Percentiles rank a stretch among this genome's conserved stretches.
Conservation (phyloP, 2,113 vertebrate species). For the Hemiscyllium ocellatum region DNA sequence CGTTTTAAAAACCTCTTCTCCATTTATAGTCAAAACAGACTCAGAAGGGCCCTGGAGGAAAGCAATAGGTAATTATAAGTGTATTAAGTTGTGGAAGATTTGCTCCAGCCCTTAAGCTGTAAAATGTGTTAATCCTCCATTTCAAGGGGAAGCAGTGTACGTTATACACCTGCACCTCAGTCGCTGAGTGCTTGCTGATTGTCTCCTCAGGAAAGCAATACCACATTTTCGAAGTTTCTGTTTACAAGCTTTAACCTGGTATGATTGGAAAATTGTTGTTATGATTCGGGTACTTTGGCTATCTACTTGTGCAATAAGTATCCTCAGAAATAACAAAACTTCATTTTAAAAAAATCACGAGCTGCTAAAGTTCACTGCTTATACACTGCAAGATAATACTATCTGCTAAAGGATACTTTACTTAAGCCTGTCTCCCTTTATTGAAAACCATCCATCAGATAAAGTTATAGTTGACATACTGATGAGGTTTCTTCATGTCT, state of each 20-base stretch:
- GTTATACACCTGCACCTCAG: constrained; percentile 28
- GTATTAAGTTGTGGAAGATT: constrained; percentile 32
- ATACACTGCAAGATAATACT: background rate
- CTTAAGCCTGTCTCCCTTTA: background rate
- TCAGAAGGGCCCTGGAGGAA: constrained; percentile 17
- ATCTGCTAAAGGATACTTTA: background rate
- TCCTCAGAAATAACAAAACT: background rate
- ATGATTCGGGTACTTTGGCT: background rate
- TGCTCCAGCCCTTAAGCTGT: constrained; percentile 33
- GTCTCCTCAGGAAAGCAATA: background rate
- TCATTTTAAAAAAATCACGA: background rate
- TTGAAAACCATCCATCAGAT: background rate
- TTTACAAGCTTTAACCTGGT: background rate
- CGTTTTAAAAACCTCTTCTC: constrained; percentile 31
- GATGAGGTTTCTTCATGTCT: background rate
- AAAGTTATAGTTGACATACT: background rate
- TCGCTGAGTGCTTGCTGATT: background rate
- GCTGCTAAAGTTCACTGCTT: background rate
- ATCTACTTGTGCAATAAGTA: background rate
- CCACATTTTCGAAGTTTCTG: constrained; percentile 7
- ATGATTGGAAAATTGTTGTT: background rate
- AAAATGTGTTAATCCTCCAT: constrained; percentile 38
- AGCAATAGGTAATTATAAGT: constrained; percentile 43
- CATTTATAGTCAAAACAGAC: background rate
- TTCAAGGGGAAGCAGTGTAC: constrained; percentile 13